Evolutionary conservation across 2,113 vertebrate species (phyloP), one percentile per base, ranked within the genome.

Genomic region (Amphiprion percula): DNA sequence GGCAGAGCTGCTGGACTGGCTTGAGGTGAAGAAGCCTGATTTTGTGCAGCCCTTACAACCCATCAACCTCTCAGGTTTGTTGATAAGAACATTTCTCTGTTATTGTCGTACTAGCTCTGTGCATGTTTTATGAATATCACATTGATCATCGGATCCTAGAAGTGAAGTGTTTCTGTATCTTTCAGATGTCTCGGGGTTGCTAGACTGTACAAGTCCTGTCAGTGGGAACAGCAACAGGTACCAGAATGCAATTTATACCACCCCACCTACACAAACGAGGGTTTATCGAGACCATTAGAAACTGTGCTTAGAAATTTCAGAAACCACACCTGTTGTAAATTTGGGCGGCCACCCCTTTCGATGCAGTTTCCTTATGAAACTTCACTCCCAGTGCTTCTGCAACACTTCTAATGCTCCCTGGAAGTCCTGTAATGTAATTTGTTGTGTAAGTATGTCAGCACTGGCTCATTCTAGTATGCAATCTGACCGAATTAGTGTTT

Each of bases 1-100:
- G 16, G 94, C 96, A 0, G 97, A 98, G 64, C 90, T 98, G 83
- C 93, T 97, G 65, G 84, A 93, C 10, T 96, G 95, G 89, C 97
- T 98, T 54, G 97, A 97, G 76, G 93, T 98, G 11, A 88, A 94
- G 80, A 97, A 95, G 67, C 96, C 97, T 0, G 96, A 96, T 19
- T 96, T 97, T 0, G 95, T 98, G 8, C 87, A 92, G 63, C 95
- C 95, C 3, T 80, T 92, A 49, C 94, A 95, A 68, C 88, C 94
- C 17, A 77, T 96, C 0, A 94, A 97, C 37, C 94, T 96, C 30
- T 93, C 95, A 41, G 96, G 97, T 95, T 16, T 58, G 88, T 80
- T 9, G 11, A 16, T 19, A 12, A 58, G 1, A 54, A 14, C 0
- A 1, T 33, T 1, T 19, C 33, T 44, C 2, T 21, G 5, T 46